Conservation (phyloP, 2,888 invertebrate species). For the Melitaea athalia region DNA sequence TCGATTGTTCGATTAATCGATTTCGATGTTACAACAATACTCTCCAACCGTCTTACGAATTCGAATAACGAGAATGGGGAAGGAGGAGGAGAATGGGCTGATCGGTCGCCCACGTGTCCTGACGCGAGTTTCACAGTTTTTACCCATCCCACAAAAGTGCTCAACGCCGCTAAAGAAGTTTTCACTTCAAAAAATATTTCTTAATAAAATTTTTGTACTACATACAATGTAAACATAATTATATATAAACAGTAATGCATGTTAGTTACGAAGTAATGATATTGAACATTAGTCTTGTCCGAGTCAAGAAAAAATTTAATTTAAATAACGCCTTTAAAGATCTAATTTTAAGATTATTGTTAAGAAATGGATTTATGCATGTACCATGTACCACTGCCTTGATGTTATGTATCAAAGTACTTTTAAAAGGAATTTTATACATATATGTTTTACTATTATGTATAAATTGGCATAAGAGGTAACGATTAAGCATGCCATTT, state of each 20-base stretch:
- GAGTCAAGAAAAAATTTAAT: slow-evolving; percentile 5
- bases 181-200: too few relatives aligned
- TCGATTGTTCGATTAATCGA: too few relatives aligned
- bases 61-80: too few relatives aligned
- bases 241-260: slow-evolving; percentile 6
- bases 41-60: too few relatives aligned
- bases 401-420: slow-evolving; percentile 63
- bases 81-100: too few relatives aligned
- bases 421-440: slow-evolving; percentile 59
- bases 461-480: slow-evolving; percentile 48
- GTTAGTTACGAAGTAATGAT: slow-evolving; percentile 8
- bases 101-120: too few relatives aligned
- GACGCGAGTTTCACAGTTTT: too few relatives aligned
- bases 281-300: slow-evolving; percentile 4
- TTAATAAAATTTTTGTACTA: slow-evolving; percentile 1
- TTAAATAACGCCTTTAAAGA: slow-evolving; percentile 18
- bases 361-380: slow-evolving; percentile 33
- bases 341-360: slow-evolving; percentile 22
- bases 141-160: too few relatives aligned
- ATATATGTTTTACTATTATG: slow-evolving; percentile 58
- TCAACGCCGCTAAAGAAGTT: too few relatives aligned
- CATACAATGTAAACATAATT: background rate
- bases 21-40: too few relatives aligned
- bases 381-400: slow-evolving; percentile 69
- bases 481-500: slow-evolving; percentile 39